Base-by-base conservation (phyloP, 2,113 vertebrate species). In the Cairina moschata region DNA sequence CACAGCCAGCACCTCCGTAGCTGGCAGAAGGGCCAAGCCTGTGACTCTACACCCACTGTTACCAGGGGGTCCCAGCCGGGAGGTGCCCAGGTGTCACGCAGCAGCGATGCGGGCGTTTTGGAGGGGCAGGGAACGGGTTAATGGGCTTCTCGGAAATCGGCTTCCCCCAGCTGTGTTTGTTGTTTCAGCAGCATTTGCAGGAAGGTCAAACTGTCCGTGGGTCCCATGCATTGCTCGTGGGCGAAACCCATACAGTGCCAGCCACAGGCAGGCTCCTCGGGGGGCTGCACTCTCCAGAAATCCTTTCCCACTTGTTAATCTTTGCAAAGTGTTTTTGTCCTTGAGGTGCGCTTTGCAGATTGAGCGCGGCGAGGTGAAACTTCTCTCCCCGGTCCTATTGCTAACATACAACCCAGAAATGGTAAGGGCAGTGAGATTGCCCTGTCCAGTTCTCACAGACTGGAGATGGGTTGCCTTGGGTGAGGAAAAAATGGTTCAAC, bases 171-270 rank as follows among this genome's bases (percentile, higher is more conserved):
- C 56, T 90, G 58, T 96, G 86, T 92, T 97, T 91, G 77, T 69
- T 95, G 56, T 78, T 95, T 48, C 44, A 72, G 69, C 42, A 87
- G 83, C 72, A 44, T 79, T 62, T 86, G 44, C 76, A 63, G 94
- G 90, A 94, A 97, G 91, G 90, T 96, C 92, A 96, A 40, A 81
- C 68, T 86, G 80, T 86, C 74, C 52, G 1, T 67, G 40, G 40
- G 56, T 88, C 29, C 66, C 40, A 8, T 56, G 48, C 44, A 6
- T 90, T 0, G 17, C 80, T 85, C 22, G 78, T 85, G 79, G 90
- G 90, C 63, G 79, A 93, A 84, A 63, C 31, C 74, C 44, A 40
- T 83, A 54, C 28, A 73, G 52, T 78, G 73, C 25, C 84, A 67
- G 77, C 68, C 46, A 34, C 3, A 2, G 34, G 36, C 29, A 76